Evolutionary conservation across 2,888 invertebrate species (phyloP).

Genomic region (Parasteatoda lunata): DNA sequence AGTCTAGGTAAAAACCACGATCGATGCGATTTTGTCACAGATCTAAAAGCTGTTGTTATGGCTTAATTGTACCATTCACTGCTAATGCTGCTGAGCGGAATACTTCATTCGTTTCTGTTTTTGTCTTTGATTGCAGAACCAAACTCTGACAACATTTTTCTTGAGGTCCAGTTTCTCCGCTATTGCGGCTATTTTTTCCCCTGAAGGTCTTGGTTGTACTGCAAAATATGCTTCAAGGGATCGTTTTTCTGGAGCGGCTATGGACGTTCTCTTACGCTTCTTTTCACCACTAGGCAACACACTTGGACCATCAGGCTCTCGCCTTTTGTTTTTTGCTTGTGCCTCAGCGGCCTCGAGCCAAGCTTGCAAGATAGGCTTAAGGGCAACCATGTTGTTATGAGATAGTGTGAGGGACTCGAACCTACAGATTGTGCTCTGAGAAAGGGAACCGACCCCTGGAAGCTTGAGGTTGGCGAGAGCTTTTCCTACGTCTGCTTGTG

Average conservation of each 20-base stretch:
- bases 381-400: slow-evolving; percentile 99
- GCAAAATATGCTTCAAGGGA: slow-evolving; percentile 99
- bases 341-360: slow-evolving; percentile 99
- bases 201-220: slow-evolving; percentile 98
- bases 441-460: slow-evolving; percentile 98
- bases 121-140: slow-evolving; percentile 99
- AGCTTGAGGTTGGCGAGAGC: slow-evolving; percentile 98
- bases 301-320: slow-evolving; percentile 82
- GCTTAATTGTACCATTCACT: slow-evolving; percentile 3
- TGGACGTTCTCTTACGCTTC: slow-evolving; percentile 98
- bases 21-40: slow-evolving; percentile 7
- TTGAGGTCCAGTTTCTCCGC: slow-evolving; percentile 99
- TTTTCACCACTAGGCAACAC: slow-evolving; percentile 94
- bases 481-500: slow-evolving; percentile 98
- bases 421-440: slow-evolving; percentile 97
- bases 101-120: slow-evolving; percentile 98
- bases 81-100: slow-evolving; percentile 76
- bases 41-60: slow-evolving; percentile 36
- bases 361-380: slow-evolving; percentile 98
- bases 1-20: slow-evolving; percentile 33
- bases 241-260: slow-evolving; percentile 97
- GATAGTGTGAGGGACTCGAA: slow-evolving; percentile 98
- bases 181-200: slow-evolving; percentile 99
- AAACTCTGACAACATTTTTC: slow-evolving; percentile 99
- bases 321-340: slow-evolving; percentile 80